Evolutionary conservation across 2,888 invertebrate species (phyloP).

Genomic region (Callyntrura guangdongensis): DNA sequence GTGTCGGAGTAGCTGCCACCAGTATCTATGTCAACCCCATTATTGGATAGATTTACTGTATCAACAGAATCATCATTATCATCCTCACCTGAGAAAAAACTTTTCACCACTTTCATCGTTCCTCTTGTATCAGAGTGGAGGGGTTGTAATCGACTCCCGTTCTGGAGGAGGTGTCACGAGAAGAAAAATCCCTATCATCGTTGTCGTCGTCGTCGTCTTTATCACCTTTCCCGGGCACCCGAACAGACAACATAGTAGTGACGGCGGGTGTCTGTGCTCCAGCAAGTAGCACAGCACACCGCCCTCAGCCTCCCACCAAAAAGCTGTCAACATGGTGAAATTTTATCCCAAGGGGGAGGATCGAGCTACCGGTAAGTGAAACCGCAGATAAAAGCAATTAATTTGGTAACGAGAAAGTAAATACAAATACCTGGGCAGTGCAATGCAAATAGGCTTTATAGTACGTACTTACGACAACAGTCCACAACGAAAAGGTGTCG

Average conservation of each 20-base stretch:
- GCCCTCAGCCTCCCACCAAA: slow-evolving; percentile 20
- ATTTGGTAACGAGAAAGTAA: neutral
- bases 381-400: neutral
- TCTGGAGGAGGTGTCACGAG: slow-evolving; percentile 5
- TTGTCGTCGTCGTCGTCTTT: neutral
- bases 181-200: neutral
- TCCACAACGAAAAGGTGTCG: no score
- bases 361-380: slow-evolving; percentile 60
- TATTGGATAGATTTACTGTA: slow-evolving; percentile 57
- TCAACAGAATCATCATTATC: slow-evolving; percentile 43
- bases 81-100: slow-evolving; percentile 59
- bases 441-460: slow-evolving; percentile 13
- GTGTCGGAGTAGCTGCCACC: neutral
- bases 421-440: slow-evolving; percentile 43
- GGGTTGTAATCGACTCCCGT: neutral
- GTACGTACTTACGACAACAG: neutral
- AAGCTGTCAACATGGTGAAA: slow-evolving; percentile 72
- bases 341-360: slow-evolving; percentile 74
- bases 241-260: slow-evolving; percentile 24
- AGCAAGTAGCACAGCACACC: slow-evolving; percentile 67
- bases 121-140: neutral
- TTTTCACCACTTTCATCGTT: neutral
- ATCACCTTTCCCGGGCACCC: neutral
- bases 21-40: slow-evolving; percentile 52
- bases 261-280: slow-evolving; percentile 71